Evolutionary conservation across 2,888 invertebrate species (phyloP).

Genomic region (Diloba caeruleocephala): DNA sequence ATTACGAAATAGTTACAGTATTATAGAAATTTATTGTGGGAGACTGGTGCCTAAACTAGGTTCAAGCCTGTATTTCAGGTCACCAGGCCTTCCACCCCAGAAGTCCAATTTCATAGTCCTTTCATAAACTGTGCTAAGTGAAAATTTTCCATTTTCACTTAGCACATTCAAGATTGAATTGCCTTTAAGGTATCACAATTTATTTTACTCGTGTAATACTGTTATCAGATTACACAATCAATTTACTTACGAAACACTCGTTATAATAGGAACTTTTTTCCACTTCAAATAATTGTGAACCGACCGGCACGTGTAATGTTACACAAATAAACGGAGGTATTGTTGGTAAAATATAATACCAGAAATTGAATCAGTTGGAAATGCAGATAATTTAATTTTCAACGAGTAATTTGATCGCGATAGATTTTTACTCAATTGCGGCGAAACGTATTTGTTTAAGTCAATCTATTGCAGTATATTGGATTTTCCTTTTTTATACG

Average conservation of each 20-base stretch:
- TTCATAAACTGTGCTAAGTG: too few species aligned
- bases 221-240: neutral
- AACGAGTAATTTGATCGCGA: slow-evolving; percentile 12
- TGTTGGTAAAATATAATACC: neutral
- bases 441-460: slow-evolving; percentile 3
- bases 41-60: too few species aligned
- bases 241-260: neutral
- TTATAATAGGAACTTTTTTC: neutral
- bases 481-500: slow-evolving; percentile 2
- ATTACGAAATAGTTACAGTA: too few species aligned
- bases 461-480: slow-evolving; percentile 12
- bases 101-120: too few species aligned
- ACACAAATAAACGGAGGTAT: slow-evolving; percentile 7
- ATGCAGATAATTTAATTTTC: slow-evolving; percentile 5
- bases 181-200: too few species aligned
- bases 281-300: slow-evolving; percentile 12
- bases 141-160: too few species aligned
- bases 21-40: too few species aligned
- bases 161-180: too few species aligned
- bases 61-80: too few species aligned
- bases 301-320: slow-evolving; percentile 1
- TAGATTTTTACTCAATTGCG: slow-evolving; percentile 14
- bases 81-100: too few species aligned
- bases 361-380: neutral
- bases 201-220: too few species aligned